Evolutionary conservation across 2,888 invertebrate species (phyloP), one percentile per base, ranked within the genome.

Genomic region (Athripsodes cinereus): DNA sequence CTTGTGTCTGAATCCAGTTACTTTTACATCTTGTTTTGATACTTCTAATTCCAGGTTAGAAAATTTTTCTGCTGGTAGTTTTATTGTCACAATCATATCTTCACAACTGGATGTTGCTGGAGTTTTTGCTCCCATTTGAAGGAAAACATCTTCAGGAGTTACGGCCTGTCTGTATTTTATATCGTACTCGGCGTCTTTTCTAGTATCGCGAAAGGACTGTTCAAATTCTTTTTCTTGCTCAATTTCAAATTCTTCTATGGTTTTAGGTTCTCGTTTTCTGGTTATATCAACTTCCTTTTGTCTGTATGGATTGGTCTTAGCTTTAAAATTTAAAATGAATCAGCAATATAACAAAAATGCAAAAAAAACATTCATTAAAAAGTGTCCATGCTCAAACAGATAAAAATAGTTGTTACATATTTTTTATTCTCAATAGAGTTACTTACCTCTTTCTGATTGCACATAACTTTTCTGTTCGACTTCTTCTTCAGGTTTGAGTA

Each of bases 81-180:
- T 76, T 16, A 95, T 81, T 60, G 82, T 81, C 21, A 96, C 76
- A n/a, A 92, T 79, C 73, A 96, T 84, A 71, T 91, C 88, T 72
- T 96, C 95, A 73, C 94, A 94, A 68, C 92, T 92, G 2, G 90
- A 82, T 0, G 90, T 86, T 1, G 84, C 76, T 18, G 87, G 84
- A 0, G 87, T 90, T 71, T 90, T 92, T 60, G 86, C 85, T 1
- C 89, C 87, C 80, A 93, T 88, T 87, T 90, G 90, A 53, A 96
- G 77, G 72, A 84, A 96, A 8, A 94, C 82, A 72, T 96, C 94
- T 71, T 92, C 90, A 0, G 93, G 83, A 8, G 87, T 83, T 0
- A 96, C 89, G 34, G 88, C 81, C 72, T 96, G 96, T 66, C 89
- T 88, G 72, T 92, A 95, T 64, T 85, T 82, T 71, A 94, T 87